These are phyloP conservation scores for Drosophila kanapiae DNA, from an alignment of 1,140 invertebrate genomes.

Conservation along the genomic window DNA sequence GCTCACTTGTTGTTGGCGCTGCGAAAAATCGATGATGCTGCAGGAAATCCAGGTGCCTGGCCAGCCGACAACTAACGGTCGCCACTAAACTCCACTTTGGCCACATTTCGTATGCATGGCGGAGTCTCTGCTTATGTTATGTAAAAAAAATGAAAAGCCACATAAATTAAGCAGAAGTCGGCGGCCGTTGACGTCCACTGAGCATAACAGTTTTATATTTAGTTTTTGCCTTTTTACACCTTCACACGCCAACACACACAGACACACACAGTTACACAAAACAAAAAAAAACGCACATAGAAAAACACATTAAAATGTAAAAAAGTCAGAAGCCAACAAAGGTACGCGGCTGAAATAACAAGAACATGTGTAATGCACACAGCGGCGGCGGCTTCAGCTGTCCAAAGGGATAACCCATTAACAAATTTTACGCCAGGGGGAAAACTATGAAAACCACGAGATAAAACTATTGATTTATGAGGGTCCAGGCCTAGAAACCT, in stretches of 20 bases:
- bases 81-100: conserved; percentile 25
- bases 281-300: conserved; percentile 21
- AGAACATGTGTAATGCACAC: conserved; percentile 42
- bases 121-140: conserved; percentile 51
- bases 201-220: conserved; percentile 81
- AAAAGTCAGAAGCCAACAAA: conserved; percentile 79
- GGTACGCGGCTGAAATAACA: conserved; percentile 68
- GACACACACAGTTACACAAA: conserved; percentile 8
- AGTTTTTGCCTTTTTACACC: conserved; percentile 77
- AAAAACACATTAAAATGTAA: conserved; percentile 71
- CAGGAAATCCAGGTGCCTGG: conserved; percentile 5
- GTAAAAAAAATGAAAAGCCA: conserved; percentile 61
- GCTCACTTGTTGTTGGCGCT: conserved; percentile 63
- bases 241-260: conserved; percentile 66
- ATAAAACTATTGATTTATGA: conserved; percentile 14
- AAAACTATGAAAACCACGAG: conserved; percentile 9
- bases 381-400: conserved; percentile 17
- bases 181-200: conserved; percentile 70
- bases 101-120: conserved; percentile 65
- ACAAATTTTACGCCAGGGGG: conserved; percentile 3
- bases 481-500: not conserved
- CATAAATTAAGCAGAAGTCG: conserved; percentile 69
- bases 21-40: conserved; percentile 62
- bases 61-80: not conserved
- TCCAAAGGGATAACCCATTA: conserved; percentile 3